phyloP scores from a whole-genome alignment of 2,113 vertebrate species.

The Emberiza fucata region DNA sequence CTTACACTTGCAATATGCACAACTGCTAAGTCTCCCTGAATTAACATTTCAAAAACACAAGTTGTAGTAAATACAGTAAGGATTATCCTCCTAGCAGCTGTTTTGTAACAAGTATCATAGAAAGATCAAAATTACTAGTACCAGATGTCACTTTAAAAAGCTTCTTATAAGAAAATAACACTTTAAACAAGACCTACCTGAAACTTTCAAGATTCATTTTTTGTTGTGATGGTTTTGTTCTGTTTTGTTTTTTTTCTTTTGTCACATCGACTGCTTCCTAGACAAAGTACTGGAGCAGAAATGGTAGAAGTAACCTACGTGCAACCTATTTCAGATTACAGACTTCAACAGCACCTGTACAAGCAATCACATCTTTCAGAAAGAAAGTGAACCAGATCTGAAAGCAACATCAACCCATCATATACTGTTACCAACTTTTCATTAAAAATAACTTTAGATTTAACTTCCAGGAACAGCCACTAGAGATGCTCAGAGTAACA shows the following conservation, averaged over 20 bases:
- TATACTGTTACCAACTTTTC: background rate
- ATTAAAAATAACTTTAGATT: background rate
- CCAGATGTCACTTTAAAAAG: background rate
- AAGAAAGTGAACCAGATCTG: background rate
- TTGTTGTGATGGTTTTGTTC: background rate
- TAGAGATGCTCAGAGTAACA: background rate
- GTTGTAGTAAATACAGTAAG: background rate
- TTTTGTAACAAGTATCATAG: background rate
- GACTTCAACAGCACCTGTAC: background rate
- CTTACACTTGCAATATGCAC: background rate
- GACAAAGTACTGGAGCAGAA: background rate
- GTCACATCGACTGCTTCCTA: background rate
- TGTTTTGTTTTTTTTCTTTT: background rate
- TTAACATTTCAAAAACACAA: constrained; percentile 21
- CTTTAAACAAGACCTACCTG: background rate
- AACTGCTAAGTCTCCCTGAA: background rate
- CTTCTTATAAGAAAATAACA: background rate
- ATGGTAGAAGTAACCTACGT: background rate
- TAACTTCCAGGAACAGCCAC: background rate
- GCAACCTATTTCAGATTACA: background rate
- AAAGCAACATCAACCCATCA: background rate
- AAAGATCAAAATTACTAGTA: background rate
- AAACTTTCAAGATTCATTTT: background rate
- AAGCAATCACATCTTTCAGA: background rate
- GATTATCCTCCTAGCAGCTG: background rate